These are phyloP conservation scores for Okapia johnstoni DNA, from an alignment of 2,113 vertebrate species.

Conservation along the genomic window DNA sequence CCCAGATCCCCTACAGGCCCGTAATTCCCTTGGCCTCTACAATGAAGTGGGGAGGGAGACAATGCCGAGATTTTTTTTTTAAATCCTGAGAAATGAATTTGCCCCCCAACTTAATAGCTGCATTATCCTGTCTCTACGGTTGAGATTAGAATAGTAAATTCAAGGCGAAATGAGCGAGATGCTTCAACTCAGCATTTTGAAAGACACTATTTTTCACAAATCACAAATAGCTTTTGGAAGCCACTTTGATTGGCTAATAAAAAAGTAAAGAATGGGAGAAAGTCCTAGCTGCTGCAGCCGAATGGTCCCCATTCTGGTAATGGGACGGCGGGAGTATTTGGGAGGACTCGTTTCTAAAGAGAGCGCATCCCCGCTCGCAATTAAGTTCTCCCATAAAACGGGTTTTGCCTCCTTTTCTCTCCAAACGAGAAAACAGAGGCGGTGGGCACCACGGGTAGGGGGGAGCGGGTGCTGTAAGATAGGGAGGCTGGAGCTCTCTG, in stretches of 20 bases:
- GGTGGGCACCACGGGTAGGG: neutral
- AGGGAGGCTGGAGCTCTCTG: neutral
- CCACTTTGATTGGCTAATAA: slow-evolving; percentile 87
- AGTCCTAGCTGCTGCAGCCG: slow-evolving; percentile 79
- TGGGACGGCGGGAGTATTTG: slow-evolving; percentile 75
- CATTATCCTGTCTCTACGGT: slow-evolving; percentile 68
- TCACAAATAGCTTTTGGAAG: slow-evolving; percentile 80
- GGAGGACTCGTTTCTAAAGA: slow-evolving; percentile 76
- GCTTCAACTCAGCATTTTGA: slow-evolving; percentile 80
- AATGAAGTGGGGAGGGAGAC: neutral
- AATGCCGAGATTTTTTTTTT: neutral
- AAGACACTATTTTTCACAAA: slow-evolving; percentile 84
- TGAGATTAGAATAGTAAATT: slow-evolving; percentile 86
- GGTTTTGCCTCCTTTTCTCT: slow-evolving; percentile 63
- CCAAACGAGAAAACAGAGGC: slow-evolving; percentile 63
- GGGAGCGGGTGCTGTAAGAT: neutral
- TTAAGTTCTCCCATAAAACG: slow-evolving; percentile 80
- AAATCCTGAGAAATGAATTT: slow-evolving; percentile 72
- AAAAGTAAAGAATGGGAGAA: slow-evolving; percentile 80
- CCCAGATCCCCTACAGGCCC: neutral
- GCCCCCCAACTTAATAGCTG: slow-evolving; percentile 72
- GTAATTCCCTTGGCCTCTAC: neutral
- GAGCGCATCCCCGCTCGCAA: slow-evolving; percentile 77
- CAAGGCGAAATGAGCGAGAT: slow-evolving; percentile 79
- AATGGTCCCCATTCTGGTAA: slow-evolving; percentile 81